Evolutionary conservation across 2,888 invertebrate genomes (phyloP).

Genomic region (Cecidostiba fungosa): DNA sequence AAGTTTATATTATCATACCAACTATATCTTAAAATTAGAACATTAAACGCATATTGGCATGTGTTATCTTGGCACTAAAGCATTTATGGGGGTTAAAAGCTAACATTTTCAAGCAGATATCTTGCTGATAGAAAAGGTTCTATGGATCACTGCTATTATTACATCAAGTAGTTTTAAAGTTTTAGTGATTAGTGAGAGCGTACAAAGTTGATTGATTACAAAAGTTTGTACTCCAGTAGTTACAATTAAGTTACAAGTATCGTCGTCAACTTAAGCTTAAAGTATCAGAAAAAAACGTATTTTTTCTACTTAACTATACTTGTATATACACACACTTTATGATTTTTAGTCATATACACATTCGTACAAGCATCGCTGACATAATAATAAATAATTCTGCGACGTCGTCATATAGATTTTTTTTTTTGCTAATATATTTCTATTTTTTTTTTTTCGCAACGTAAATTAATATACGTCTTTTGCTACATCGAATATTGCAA

Average conservation of each 20-base stretch:
- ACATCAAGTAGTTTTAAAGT: neutral
- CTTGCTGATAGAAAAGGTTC: neutral
- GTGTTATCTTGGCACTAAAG: slow-evolving; percentile 10
- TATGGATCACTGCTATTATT: neutral
- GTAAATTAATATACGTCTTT: slow-evolving; percentile 57
- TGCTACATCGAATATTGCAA: slow-evolving; percentile 68
- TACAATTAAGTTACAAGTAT: neutral
- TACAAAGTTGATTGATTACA: slow-evolving; percentile 20
- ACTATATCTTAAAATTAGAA: neutral
- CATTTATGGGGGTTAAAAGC: slow-evolving; percentile 12
- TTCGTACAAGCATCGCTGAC: neutral
- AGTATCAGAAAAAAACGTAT: neutral
- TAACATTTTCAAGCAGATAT: neutral
- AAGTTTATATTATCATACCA: neutral
- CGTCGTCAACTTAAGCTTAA: slow-evolving; percentile 32
- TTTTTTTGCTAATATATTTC: slow-evolving; percentile 20
- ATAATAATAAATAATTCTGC: slow-evolving; percentile 27
- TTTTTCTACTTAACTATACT: slow-evolving; percentile 43
- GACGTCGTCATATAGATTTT: slow-evolving; percentile 4
- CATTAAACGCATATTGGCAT: slow-evolving; percentile 8
- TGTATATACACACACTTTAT: slow-evolving; percentile 54
- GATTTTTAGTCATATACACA: neutral
- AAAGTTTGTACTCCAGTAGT: slow-evolving; percentile 26
- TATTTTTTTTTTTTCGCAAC: slow-evolving; percentile 9
- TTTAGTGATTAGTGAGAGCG: slow-evolving; percentile 1